Conservation (phyloP, 1,140 invertebrate genomes). For the Pentalonia nigronervosa region DNA sequence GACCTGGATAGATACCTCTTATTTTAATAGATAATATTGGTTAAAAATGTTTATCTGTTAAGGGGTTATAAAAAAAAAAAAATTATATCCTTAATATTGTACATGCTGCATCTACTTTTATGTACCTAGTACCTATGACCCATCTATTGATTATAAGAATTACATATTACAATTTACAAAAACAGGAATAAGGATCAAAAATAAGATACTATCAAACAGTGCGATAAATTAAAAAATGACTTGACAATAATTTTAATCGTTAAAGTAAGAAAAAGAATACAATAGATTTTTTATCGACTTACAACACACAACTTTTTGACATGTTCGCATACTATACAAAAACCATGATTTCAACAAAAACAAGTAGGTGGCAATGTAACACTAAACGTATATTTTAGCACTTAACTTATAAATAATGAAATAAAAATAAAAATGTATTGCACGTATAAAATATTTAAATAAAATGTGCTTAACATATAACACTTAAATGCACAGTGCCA, state of each 20-base stretch:
- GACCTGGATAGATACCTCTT: too few relatives aligned
- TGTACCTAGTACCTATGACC: too few relatives aligned
- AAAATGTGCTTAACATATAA: not conserved
- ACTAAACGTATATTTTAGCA: not conserved
- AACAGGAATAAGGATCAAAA: not conserved
- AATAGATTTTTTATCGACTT: not conserved
- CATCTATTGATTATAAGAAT: too few relatives aligned
- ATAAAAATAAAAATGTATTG: slow-evolving; percentile 13
- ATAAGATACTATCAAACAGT: not conserved
- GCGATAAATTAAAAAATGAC: not conserved
- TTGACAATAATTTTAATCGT: not conserved
- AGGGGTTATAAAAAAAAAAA: too few relatives aligned
- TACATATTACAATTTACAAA: not conserved
- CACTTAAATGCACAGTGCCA: not conserved
- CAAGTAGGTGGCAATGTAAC: not conserved
- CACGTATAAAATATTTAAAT: not conserved
- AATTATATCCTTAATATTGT: too few relatives aligned
- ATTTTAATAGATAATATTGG: too few relatives aligned
- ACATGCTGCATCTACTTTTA: too few relatives aligned
- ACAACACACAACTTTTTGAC: not conserved
- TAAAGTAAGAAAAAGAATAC: not conserved
- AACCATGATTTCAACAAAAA: slow-evolving; percentile 1
- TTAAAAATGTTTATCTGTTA: too few relatives aligned
- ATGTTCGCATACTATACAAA: not conserved
- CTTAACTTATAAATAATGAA: not conserved